Base-by-base conservation (phyloP, 2,888 invertebrate species). In the Spialia ferax region DNA sequence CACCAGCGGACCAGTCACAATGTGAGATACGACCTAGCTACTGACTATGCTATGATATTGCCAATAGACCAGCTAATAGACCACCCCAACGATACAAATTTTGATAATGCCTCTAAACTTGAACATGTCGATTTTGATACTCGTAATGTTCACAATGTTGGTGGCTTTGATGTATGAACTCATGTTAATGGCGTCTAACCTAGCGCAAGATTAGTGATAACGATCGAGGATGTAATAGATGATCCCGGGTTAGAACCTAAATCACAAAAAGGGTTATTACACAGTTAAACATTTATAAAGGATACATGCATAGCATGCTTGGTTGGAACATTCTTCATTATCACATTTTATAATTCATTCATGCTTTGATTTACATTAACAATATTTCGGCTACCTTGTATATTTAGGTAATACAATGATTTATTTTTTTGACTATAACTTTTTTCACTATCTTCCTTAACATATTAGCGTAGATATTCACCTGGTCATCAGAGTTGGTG, bases 1-100 rank as follows among this genome's bases (percentile, higher is more conserved):
- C 93, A 91, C 88, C 91, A 91, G 93, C 93, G 93, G 93, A 93
- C 91, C 89, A 93, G 92, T 93, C 93, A 93, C 89, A 92, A 91
- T 86, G 92, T 93, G 91, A 93, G 93, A 91, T 88, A 88, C 83
- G 83, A 91, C 91, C 93, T 93, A 93, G 84, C 93, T 93, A 92
- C 89, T 76, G 79, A 77, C 89, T 89, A 87, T 82, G 78, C 75
- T 72, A 77, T 79, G 79, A 74, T 76, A 74, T 82, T 82, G 87
- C 89, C 87, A 89, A 87, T 87, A 82, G 38, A 52, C n/a, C n/a
- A n/a, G n/a, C n/a, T n/a, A n/a, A 52, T 50, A 52, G 38, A 52
- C 22, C 59, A 59, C 38, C 38, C 13, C n/a, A 13, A 4, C n/a
- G 38, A 38, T 38, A 38, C 26, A 50, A 65, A 59, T 65, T 59